A percentile compares a stretch with the other conserved stretches of the same genome.
phyloP scores from a whole-genome alignment of 2,888 invertebrate genomes.

The Melolontha melolontha region DNA sequence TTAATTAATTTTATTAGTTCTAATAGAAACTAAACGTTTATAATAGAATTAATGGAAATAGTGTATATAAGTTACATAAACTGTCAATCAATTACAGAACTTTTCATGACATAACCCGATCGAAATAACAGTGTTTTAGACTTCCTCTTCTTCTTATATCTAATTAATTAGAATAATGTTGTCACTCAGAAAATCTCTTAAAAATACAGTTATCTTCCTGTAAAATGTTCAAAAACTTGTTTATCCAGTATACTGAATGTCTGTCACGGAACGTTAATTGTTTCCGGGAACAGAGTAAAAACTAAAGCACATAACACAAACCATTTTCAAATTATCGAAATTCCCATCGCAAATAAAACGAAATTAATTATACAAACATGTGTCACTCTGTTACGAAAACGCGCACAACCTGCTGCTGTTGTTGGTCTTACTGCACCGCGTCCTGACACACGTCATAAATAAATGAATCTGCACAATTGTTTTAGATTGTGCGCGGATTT shows the following conservation, averaged over 20 bases:
- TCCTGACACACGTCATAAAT: slow-evolving; percentile 37
- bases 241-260: neutral
- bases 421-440: slow-evolving; percentile 10
- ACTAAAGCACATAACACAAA: neutral
- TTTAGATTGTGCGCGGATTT: slow-evolving; percentile 44
- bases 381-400: slow-evolving; percentile 25
- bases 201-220: slow-evolving; percentile 8
- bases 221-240: neutral
- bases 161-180: too few relatives aligned
- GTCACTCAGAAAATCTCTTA: neutral
- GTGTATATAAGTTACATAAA: too few relatives aligned
- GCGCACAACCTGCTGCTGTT: slow-evolving; percentile 24
- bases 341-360: slow-evolving; percentile 26
- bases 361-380: slow-evolving; percentile 42
- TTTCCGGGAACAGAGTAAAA: slow-evolving; percentile 7
- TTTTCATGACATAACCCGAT: too few relatives aligned
- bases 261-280: slow-evolving; percentile 4
- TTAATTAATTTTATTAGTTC: too few relatives aligned
- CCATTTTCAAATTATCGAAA: slow-evolving; percentile 22
- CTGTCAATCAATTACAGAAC: too few relatives aligned
- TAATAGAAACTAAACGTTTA: too few relatives aligned
- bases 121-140: too few relatives aligned
- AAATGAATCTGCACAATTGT: slow-evolving; percentile 43
- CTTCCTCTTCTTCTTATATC: too few relatives aligned
- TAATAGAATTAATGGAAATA: too few relatives aligned